Conservation (phyloP, 2,797 vertebrate species). For the Lemur catta region DNA sequence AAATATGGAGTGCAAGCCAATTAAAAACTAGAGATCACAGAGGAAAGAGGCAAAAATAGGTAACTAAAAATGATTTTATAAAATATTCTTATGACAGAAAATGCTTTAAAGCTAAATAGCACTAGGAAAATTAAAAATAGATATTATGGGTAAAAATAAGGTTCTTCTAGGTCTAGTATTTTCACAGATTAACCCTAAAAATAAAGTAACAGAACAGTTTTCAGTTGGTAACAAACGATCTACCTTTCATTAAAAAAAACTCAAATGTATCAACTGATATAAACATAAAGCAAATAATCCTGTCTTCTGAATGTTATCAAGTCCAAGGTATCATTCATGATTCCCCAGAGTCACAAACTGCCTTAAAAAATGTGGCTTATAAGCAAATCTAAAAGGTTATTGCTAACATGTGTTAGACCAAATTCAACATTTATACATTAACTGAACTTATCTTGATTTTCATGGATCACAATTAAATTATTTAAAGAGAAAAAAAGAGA, state of each 20-base stretch:
- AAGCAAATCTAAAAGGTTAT: neutral
- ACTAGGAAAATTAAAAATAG: neutral
- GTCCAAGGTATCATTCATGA: neutral
- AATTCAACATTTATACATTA: neutral
- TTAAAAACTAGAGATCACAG: slow-evolving; percentile 5
- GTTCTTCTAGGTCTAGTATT: slow-evolving; percentile 14
- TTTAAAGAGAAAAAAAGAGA: neutral
- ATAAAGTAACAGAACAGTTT: slow-evolving; percentile 49
- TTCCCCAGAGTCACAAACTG: neutral
- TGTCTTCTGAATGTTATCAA: neutral
- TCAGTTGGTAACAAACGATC: slow-evolving; percentile 7
- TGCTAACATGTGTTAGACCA: neutral
- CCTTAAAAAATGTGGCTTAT: neutral
- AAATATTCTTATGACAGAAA: slow-evolving; percentile 34
- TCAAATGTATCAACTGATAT: neutral
- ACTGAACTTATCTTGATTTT: slow-evolving; percentile 29
- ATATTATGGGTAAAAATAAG: slow-evolving; percentile 2
- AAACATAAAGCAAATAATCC: neutral
- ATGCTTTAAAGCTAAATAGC: slow-evolving; percentile 30
- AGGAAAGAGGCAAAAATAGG: neutral
- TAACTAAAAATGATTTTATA: slow-evolving; percentile 46
- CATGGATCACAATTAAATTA: neutral
- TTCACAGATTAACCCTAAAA: neutral
- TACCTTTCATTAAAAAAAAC: neutral
- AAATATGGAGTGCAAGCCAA: neutral